These are phyloP conservation scores for Corythaeola cristata DNA, from an alignment of 2,113 vertebrate species.

Conservation along the genomic window DNA sequence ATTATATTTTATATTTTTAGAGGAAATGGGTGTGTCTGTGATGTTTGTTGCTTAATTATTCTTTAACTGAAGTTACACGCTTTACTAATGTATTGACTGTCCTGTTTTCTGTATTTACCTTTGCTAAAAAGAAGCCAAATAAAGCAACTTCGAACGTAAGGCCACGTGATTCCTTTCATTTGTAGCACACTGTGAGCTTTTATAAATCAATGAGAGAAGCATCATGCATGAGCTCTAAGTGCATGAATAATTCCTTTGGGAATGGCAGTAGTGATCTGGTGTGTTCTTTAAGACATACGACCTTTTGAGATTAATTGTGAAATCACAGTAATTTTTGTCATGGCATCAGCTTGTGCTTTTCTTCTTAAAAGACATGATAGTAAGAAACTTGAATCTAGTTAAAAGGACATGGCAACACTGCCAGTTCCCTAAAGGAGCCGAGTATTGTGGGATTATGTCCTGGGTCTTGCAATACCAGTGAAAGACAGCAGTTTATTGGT, in stretches of 20 bases:
- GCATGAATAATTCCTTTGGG: neutral
- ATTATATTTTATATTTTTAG: neutral
- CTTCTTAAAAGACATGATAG: neutral
- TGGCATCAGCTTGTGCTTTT: neutral
- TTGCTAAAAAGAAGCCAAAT: neutral
- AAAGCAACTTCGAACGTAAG: neutral
- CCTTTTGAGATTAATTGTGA: neutral
- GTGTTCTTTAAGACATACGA: neutral
- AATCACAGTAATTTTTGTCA: neutral
- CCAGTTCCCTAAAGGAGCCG: neutral
- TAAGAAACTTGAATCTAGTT: neutral
- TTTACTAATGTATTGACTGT: neutral
- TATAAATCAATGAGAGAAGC: neutral
- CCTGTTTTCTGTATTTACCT: neutral
- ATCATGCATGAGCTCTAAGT: accelerated
- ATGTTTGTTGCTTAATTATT: neutral
- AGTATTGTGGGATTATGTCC: neutral
- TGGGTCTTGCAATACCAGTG: neutral
- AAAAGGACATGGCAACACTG: neutral
- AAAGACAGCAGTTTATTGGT: neutral
- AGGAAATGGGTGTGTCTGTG: neutral
- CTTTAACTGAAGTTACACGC: neutral
- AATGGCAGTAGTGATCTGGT: neutral
- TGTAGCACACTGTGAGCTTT: neutral
- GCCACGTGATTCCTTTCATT: neutral